Evolutionary conservation across 2,797 vertebrate species (phyloP).

Genomic region (Erethizon dorsatum): DNA sequence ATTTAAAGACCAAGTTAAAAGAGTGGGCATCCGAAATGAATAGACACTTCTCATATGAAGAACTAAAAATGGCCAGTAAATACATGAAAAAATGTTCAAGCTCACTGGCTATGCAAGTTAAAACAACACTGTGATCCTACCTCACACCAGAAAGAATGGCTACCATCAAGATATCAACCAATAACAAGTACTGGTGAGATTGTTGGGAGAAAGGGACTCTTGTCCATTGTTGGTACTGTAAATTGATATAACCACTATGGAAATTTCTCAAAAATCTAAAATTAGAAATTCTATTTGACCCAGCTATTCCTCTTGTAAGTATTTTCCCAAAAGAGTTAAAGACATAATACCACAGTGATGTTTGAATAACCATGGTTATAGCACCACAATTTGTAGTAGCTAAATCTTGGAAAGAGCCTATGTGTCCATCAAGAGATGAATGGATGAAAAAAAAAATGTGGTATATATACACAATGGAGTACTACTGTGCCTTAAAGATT

Average conservation of each 20-base stretch:
- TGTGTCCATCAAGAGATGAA: neutral
- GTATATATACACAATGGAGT: neutral
- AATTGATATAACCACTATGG: neutral
- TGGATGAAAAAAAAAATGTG: neutral
- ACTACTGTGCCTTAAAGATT: neutral
- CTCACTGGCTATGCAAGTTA: too few species aligned
- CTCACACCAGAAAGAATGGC: too few species aligned
- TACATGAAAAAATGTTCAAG: too few species aligned
- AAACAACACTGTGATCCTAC: too few species aligned
- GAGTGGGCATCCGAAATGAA: neutral
- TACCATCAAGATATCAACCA: too few species aligned
- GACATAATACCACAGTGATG: neutral
- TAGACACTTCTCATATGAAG: neutral
- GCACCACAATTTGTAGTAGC: neutral
- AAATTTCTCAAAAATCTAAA: neutral
- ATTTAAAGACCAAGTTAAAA: neutral
- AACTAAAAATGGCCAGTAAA: neutral
- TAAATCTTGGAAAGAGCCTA: neutral
- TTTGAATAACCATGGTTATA: neutral
- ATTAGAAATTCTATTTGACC: neutral
- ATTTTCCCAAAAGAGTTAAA: neutral
- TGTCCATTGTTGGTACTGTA: too few species aligned
- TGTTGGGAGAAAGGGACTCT: too few species aligned
- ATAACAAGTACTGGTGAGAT: too few species aligned
- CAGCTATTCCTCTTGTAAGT: neutral